phyloP scores from a whole-genome alignment of 2,888 invertebrate genomes.

The Epirrhoe tristata region DNA sequence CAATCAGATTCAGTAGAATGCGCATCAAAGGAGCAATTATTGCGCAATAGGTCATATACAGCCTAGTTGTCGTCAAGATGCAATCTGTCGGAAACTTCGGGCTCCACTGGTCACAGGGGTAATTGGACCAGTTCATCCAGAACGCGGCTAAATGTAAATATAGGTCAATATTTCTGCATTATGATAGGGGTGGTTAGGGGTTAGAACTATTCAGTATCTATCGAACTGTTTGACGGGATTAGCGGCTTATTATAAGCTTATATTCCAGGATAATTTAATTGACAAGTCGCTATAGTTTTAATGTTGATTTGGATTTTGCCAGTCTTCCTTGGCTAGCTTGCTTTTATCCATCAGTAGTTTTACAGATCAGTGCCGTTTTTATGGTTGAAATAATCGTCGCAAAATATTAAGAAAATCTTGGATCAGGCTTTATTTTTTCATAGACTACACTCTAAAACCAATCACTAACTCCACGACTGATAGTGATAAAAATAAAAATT shows the following conservation, averaged over 20 bases:
- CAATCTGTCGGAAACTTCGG: conserved; percentile 32
- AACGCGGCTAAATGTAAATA: conserved; percentile 36
- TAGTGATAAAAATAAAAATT: too few relatives aligned
- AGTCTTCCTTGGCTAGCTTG: neutral
- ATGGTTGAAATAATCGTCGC: too few relatives aligned
- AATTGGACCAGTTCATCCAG: conserved; percentile 29
- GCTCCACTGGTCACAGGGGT: conserved; percentile 26
- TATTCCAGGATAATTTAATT: neutral
- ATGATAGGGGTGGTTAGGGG: conserved; percentile 28
- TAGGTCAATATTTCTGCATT: conserved; percentile 41
- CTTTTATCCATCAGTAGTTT: neutral
- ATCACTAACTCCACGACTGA: too few relatives aligned
- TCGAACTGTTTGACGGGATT: conserved; percentile 14
- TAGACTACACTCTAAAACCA: too few relatives aligned
- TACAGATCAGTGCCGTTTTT: too few relatives aligned
- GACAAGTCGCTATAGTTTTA: neutral
- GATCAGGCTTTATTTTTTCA: too few relatives aligned
- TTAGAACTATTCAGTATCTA: conserved; percentile 25
- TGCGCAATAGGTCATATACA: conserved; percentile 1
- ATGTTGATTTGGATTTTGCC: neutral
- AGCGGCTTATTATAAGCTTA: conserved; percentile 1
- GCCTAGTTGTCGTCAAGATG: conserved; percentile 20
- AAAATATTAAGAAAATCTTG: too few relatives aligned
- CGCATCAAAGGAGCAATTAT: conserved; percentile 6
- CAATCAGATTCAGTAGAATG: neutral